phyloP scores from a whole-genome alignment of 2,797 vertebrate species.

The Pseudomugil tenellus region DNA sequence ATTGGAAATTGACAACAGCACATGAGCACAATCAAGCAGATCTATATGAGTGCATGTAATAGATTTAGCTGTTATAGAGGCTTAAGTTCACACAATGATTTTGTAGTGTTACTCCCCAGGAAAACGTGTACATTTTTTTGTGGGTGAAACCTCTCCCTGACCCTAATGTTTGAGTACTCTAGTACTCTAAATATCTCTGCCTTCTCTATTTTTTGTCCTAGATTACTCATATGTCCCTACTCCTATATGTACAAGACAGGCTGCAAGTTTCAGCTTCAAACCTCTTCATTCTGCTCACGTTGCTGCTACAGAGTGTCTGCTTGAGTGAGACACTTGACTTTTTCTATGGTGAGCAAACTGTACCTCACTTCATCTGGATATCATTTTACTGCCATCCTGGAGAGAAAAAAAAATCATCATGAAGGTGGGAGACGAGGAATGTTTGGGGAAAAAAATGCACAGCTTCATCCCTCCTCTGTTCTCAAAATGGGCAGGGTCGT shows the following conservation, averaged over 20 bases:
- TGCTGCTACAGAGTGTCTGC: neutral
- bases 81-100: conserved; percentile 25
- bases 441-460: conserved; percentile 55
- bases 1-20: conserved; percentile 39
- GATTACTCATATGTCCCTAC: neutral
- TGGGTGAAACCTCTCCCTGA: conserved; percentile 10
- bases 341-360: conserved; percentile 25
- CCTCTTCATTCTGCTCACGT: conserved; percentile 13
- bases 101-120: neutral
- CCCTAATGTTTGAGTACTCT: conserved; percentile 17
- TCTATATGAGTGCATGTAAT: conserved; percentile 47
- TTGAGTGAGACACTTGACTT: conserved; percentile 32
- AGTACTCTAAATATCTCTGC: neutral
- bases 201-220: neutral
- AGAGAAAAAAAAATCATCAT: conserved; percentile 16
- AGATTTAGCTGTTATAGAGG: conserved; percentile 46
- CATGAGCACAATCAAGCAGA: conserved; percentile 48
- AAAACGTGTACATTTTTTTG: neutral
- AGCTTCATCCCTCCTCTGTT: conserved; percentile 25
- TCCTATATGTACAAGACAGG: neutral
- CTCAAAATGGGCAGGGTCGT: conserved; percentile 34
- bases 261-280: neutral
- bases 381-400: conserved; percentile 28
- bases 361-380: conserved; percentile 38
- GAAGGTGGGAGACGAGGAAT: conserved; percentile 61